Evolutionary conservation across 2,888 invertebrate genomes (phyloP).

Genomic region (Spodoptera picta): DNA sequence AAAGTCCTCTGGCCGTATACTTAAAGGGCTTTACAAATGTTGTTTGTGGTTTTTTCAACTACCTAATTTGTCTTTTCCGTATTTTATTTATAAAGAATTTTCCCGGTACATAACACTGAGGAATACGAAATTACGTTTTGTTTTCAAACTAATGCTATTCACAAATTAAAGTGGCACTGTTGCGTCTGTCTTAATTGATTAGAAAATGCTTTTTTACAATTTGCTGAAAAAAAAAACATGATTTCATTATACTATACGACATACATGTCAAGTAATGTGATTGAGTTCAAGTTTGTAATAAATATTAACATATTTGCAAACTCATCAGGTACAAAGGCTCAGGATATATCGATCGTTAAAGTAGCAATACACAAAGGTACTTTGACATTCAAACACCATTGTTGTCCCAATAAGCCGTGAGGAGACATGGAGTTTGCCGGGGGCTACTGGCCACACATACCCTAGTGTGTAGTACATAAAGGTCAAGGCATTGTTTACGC

Average conservation of each 20-base stretch:
- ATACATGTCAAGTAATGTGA: no score
- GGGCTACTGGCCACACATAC: conserved; percentile 38
- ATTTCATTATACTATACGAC: no score
- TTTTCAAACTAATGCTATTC: no score
- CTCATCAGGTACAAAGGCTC: no score
- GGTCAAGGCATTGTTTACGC: conserved; percentile 43
- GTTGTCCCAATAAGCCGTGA: conserved; percentile 42
- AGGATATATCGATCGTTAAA: conserved; percentile 1
- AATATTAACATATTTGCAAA: no score
- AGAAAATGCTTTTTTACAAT: no score
- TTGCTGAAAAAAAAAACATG: no score
- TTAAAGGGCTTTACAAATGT: conserved; percentile 23
- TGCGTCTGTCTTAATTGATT: no score
- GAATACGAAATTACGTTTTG: neutral
- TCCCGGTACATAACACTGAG: neutral
- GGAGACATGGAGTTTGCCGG: conserved; percentile 33
- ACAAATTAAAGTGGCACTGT: no score
- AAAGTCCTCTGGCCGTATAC: conserved; percentile 34
- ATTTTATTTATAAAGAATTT: conserved; percentile 4
- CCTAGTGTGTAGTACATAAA: conserved; percentile 36
- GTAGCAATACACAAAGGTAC: conserved; percentile 31
- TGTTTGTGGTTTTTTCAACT: conserved; percentile 35
- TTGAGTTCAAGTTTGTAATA: no score
- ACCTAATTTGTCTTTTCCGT: conserved; percentile 27
- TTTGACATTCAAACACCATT: conserved; percentile 52